Evolutionary conservation across 2,888 invertebrate species (phyloP), one percentile per base, ranked within the genome.

Genomic region (Acleris laterana): DNA sequence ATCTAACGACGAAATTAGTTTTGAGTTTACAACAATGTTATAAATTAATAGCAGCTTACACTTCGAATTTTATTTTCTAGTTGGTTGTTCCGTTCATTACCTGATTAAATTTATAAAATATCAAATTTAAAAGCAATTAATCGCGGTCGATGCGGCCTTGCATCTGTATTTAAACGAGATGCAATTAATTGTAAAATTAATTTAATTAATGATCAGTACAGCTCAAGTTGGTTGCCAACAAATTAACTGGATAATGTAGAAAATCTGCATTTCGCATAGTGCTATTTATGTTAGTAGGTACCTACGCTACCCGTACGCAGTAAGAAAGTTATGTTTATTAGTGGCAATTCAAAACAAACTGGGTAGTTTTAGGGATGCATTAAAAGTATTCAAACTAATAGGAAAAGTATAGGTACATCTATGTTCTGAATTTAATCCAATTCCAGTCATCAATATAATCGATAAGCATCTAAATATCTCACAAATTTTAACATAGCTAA

Each of bases 181-280:
- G 38, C 20, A 61, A 59, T 64, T 60, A 59, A 49, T 49, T 49
- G 25, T 64, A 28, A 56, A 60, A 60, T 49, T 38, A 59, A 59
- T 65, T 60, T 50, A 60, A 65, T 49, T 55, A 38, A 49, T 22
- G 20, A 60, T 55, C 51, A 46, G 20, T 32, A 17, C 17, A 57
- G 6, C 6, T 25, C 25, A 28, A 60, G 9, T 28, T 44, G 49
- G 16, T 60, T 65, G 55, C 49, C 60, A 65, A 65, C n/a, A 55
- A 49, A 60, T 60, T 56, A 56, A 20, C 17, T 55, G 17, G 17
- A 51, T 60, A 49, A 44, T 64, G 49, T 53, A n/a, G 25, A 44
- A 50, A 44, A 22, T 20, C 50, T 61, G 50, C 44, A 60, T 55
- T 65, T 60, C 25, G 51, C 6, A n/a, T 22, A 57, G 5, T 25